Base-by-base conservation (phyloP, 2,797 vertebrate genomes). In the Perodicticus potto region DNA sequence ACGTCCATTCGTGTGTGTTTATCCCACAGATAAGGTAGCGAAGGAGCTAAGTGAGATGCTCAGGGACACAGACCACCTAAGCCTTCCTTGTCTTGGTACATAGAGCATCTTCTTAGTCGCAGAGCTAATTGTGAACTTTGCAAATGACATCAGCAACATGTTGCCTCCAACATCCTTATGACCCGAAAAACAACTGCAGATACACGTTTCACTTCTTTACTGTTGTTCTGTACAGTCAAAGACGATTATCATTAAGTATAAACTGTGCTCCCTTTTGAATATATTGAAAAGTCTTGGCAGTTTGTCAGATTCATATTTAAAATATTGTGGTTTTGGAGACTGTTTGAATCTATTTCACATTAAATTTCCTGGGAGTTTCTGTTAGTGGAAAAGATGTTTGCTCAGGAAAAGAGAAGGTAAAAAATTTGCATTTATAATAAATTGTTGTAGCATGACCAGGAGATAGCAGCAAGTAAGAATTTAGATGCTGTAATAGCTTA, bases 221-320 rank as follows among this genome's bases (percentile, higher is more conserved):
- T 89, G 29, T 34, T 73, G 20, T 61, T 93, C 91, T 65, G 7
- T 77, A 45, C 86, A 93, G 29, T 61, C 53, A 17, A 77, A 74
- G 34, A 23, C 59, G 49, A 49, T 59, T 76, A 32, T 82, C 53
- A 88, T 91, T 59, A 67, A 53, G 13, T 69, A 63, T 82, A 70
- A 57, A 83, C 37, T 49, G 5, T 72, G 49, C 45, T 49, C n/a
- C 14, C n/a, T 65, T 82, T 89, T 49, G 3, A 23, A 63, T 87
- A 17, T 6, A 45, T 59, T 53, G 8, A 80, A 95, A 78, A 55
- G 16, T 70, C 55, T 93, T 83, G 8, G 53, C 55, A 57, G 11
- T 77, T 86, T 63, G 14, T 76, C 34, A 93, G 53, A 82, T 84
- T 84, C 10, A 22, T 78, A 22, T 96, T 92, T 53, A 94, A 96